Base-by-base conservation (phyloP, 2,797 vertebrate species). In the Phoebastria nigripes region DNA sequence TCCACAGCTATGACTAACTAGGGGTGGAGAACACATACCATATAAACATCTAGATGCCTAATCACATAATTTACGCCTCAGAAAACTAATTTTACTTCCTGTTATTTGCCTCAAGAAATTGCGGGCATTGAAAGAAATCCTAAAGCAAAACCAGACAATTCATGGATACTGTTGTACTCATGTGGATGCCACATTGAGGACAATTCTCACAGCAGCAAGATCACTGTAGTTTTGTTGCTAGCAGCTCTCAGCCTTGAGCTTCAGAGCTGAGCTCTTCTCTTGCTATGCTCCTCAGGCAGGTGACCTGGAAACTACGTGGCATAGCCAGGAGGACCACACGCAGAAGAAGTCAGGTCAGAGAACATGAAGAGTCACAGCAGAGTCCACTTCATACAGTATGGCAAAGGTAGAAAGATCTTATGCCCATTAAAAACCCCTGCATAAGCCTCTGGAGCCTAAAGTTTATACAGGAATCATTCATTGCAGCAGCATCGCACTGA, bases 181-280 rank as follows among this genome's bases (percentile, higher is more conserved):
- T 2, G 2, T 5, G 2, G 42, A n/a, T 39, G 17, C 24, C 25
- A 26, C 17, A 9, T 0, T 8, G 28, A 76, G 13, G 42, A 35
- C 39, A 61, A n/a, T 11, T 62, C n/a, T 84, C 52, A 69, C 19
- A 44, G 24, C 33, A 78, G 37, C 29, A 65, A 80, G 70, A n/a
- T 11, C 4, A 8, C 61, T 28, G 19, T 3, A 16, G 26, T 16
- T 86, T 41, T 62, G 14, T 4, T 49, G 20, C 54, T 61, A 24
- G n/a, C 74, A 59, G 51, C 13, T 56, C 37, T 46, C 54, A 74
- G 54, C 54, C 22, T 26, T 16, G 17, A 86, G 37, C 15, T 41
- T 42, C 44, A n/a, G 47, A 76, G 69, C 44, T 22, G 15, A 87
- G 44, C 42, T 67, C 29, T 52, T 26, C 35, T 41, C 15, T 55